Conservation (phyloP, 2,797 vertebrate genomes). For the Alfaro cultratus region DNA sequence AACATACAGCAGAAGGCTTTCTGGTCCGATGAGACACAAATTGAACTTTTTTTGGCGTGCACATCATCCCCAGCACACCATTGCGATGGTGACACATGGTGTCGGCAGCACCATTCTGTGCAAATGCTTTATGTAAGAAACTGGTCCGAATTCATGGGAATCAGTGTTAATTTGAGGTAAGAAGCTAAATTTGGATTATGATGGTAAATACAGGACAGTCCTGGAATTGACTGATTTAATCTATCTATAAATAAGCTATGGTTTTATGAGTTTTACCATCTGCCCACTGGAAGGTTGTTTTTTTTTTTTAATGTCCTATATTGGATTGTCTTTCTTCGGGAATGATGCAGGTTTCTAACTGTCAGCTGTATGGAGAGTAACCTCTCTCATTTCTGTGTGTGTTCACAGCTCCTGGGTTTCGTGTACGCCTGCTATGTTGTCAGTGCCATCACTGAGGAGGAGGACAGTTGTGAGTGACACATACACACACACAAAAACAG, state of each 20-base stretch:
- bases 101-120: not conserved
- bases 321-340: conserved; percentile 15
- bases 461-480: conserved; percentile 91
- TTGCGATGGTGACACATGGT: not conserved
- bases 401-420: conserved; percentile 88
- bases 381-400: conserved; percentile 60
- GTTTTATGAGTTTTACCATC: conserved; percentile 13
- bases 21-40: not conserved
- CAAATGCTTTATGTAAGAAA: not conserved
- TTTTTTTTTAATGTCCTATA: not conserved
- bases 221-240: too few relatives aligned
- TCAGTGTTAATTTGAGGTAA: not conserved
- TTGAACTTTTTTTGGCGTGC: not conserved
- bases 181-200: not conserved
- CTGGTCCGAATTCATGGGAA: not conserved
- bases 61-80: not conserved
- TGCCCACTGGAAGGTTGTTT: too few relatives aligned
- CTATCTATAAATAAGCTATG: not conserved
- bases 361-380: conserved; percentile 37
- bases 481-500: conserved; percentile 33
- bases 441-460: conserved; percentile 91
- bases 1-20: not conserved
- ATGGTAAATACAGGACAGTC: not conserved
- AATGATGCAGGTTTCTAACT: conserved; percentile 28
- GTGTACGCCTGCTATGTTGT: conserved; percentile 90